Percentiles rank a stretch among this genome's conserved stretches.
These are phyloP conservation scores for Lampropteryx suffumata DNA, from an alignment of 2,888 invertebrate species.

Conservation along the genomic window DNA sequence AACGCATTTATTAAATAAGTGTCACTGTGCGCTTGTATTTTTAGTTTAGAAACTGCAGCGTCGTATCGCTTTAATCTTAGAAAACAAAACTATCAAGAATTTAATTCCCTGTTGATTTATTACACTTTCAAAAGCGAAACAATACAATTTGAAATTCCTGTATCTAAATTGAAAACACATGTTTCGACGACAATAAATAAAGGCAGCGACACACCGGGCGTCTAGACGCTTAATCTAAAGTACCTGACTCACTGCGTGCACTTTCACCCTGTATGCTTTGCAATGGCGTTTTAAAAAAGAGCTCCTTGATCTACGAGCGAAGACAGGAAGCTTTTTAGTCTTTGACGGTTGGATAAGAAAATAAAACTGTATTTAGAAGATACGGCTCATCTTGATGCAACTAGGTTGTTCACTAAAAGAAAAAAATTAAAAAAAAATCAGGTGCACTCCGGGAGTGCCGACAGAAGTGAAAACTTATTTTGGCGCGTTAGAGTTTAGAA, in stretches of 20 bases:
- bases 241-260: conserved; percentile 36
- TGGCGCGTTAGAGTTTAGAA: too few species aligned
- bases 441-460: too few species aligned
- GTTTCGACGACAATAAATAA: conserved; percentile 38
- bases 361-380: not conserved
- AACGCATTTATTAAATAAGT: too few species aligned
- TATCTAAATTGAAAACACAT: conserved; percentile 39
- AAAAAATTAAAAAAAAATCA: too few species aligned
- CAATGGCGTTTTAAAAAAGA: conserved; percentile 22
- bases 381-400: too few species aligned
- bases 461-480: too few species aligned
- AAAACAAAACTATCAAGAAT: conserved; percentile 12
- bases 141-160: conserved; percentile 25
- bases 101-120: conserved; percentile 17
- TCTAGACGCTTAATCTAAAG: conserved; percentile 40
- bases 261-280: conserved; percentile 26
- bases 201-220: conserved; percentile 33
- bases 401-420: too few species aligned
- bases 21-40: too few species aligned
- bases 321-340: conserved; percentile 18
- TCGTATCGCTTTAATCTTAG: conserved; percentile 4
- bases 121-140: conserved; percentile 8
- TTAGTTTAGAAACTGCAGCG: not conserved
- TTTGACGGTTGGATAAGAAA: conserved; percentile 7
- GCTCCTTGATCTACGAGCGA: conserved; percentile 16